Conservation (phyloP, 2,888 invertebrate genomes). For the Margaritifera margaritifera region DNA sequence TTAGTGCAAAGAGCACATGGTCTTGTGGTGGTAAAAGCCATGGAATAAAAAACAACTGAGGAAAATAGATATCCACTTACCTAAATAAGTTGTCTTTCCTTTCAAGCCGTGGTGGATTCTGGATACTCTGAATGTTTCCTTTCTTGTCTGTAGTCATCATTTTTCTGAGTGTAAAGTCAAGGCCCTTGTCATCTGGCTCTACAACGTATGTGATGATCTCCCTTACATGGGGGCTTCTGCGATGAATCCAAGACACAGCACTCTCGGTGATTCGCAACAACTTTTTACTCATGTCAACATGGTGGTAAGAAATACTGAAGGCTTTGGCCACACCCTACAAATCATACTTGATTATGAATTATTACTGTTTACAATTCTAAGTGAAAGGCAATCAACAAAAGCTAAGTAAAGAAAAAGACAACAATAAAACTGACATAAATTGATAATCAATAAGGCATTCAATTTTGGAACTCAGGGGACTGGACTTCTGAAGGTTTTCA, state of each 20-base stretch:
- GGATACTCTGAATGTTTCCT: constrained; percentile 54
- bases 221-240: constrained; percentile 64
- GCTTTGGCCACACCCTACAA: constrained; percentile 70
- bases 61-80: constrained; percentile 31
- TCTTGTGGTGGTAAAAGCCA: too few species aligned
- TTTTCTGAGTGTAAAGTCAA: constrained; percentile 66
- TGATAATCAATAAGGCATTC: too few species aligned
- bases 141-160: constrained; percentile 68
- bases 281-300: constrained; percentile 68
- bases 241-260: constrained; percentile 70
- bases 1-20: too few species aligned
- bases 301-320: constrained; percentile 71
- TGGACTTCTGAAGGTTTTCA: too few species aligned
- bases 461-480: too few species aligned
- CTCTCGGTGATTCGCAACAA: constrained; percentile 69
- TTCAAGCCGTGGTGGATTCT: constrained; percentile 64
- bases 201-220: constrained; percentile 69
- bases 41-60: too few species aligned
- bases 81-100: constrained; percentile 71
- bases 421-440: too few species aligned
- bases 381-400: neutral
- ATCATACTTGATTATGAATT: neutral
- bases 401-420: too few species aligned
- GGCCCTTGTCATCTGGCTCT: constrained; percentile 61
- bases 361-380: neutral